phyloP scores from a whole-genome alignment of 2,113 vertebrate species.

The Chaetops frenatus region DNA sequence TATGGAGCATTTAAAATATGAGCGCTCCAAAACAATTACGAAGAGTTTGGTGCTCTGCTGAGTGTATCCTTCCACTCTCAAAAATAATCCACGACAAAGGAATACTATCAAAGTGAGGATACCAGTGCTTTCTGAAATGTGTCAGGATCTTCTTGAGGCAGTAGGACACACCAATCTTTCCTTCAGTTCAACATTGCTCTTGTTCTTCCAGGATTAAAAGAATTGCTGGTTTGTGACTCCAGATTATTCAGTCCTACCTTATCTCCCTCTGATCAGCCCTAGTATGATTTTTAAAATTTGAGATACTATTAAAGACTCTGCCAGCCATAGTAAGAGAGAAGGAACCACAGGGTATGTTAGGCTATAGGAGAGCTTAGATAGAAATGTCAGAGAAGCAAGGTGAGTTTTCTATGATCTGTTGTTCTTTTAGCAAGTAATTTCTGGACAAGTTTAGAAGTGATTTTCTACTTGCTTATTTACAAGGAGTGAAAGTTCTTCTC shows the following conservation, averaged over 20 bases:
- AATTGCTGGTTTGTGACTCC: background rate
- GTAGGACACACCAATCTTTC: background rate
- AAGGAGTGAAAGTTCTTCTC: background rate
- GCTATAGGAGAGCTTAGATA: background rate
- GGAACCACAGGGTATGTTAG: background rate
- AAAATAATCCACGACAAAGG: background rate
- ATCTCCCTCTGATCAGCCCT: background rate
- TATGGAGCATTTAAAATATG: slow-evolving; percentile 27
- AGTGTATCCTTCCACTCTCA: background rate
- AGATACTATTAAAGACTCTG: background rate
- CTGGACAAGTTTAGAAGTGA: background rate
- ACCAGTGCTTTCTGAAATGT: background rate
- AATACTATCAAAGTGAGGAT: background rate
- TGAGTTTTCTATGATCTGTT: background rate
- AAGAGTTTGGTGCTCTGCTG: slow-evolving; percentile 4
- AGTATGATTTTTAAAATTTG: background rate
- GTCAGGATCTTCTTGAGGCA: background rate
- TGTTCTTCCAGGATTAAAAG: background rate
- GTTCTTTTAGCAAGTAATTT: background rate
- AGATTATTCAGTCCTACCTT: background rate
- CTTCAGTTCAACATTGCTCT: background rate
- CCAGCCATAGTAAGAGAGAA: background rate
- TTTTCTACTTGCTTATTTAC: background rate
- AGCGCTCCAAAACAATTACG: slow-evolving; percentile 39
- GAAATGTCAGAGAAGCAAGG: background rate